Conservation (phyloP, 2,113 vertebrate species). For the Cyanistes caeruleus region DNA sequence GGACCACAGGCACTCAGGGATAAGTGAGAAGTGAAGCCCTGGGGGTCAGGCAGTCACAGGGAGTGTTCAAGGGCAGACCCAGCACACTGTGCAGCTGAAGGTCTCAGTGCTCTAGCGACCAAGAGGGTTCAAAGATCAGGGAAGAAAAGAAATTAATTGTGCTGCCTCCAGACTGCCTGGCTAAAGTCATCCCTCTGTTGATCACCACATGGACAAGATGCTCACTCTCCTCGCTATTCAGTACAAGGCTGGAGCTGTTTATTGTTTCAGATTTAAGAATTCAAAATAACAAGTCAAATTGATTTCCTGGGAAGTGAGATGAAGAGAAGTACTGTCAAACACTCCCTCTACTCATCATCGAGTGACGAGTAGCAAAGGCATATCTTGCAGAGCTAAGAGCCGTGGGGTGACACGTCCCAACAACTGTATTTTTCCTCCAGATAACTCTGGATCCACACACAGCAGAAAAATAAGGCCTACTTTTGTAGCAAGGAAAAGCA, state of each 20-base stretch:
- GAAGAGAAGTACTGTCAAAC: neutral
- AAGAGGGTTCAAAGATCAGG: neutral
- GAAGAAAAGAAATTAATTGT: neutral
- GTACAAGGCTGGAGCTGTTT: neutral
- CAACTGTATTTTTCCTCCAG: neutral
- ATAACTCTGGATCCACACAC: neutral
- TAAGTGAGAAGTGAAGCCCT: neutral
- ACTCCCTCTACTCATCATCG: neutral
- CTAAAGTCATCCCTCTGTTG: rapidly evolving
- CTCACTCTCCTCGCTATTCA: neutral
- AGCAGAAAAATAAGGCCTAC: neutral
- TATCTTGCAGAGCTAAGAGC: neutral
- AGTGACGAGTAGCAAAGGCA: neutral
- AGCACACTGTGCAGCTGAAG: neutral
- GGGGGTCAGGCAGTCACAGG: neutral
- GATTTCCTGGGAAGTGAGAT: neutral
- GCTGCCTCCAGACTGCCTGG: neutral
- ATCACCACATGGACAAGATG: neutral
- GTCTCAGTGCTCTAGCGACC: neutral
- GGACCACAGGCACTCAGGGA: neutral
- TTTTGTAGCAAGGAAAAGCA: neutral
- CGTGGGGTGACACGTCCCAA: neutral
- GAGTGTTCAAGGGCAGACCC: neutral
- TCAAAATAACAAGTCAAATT: neutral
- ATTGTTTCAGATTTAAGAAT: neutral